phyloP scores from a whole-genome alignment of 2,888 invertebrate genomes.

The Exocentrus adspersus region DNA sequence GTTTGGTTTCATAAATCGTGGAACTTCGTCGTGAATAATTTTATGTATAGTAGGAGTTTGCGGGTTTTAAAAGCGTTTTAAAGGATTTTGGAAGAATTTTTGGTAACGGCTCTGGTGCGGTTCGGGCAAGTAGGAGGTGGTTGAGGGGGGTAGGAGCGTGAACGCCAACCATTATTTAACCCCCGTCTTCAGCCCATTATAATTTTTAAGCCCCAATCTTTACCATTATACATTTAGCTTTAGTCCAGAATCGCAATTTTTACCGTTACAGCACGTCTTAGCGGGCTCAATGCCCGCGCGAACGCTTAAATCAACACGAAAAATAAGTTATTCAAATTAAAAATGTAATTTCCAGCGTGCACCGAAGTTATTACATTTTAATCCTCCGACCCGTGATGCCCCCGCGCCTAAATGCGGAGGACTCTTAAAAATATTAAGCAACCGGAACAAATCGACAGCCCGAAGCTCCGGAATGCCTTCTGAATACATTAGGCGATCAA shows the following conservation, averaged over 20 bases:
- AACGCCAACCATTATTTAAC: conserved; percentile 64
- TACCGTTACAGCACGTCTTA: conserved; percentile 75
- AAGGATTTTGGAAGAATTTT: not conserved
- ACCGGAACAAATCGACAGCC: conserved; percentile 62
- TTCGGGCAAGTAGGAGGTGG: conserved; percentile 32
- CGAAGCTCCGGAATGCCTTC: conserved; percentile 53
- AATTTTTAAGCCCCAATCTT: conserved; percentile 80
- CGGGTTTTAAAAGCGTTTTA: too few relatives aligned
- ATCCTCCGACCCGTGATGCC: conserved; percentile 63
- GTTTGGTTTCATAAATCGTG: too few relatives aligned
- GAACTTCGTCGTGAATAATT: too few relatives aligned
- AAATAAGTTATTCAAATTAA: conserved; percentile 80
- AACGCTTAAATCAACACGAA: conserved; percentile 77
- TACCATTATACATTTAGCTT: conserved; percentile 78
- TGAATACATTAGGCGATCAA: conserved; percentile 63
- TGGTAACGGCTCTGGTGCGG: conserved; percentile 29
- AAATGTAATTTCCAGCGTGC: conserved; percentile 71
- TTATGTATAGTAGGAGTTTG: too few relatives aligned
- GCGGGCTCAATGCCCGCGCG: conserved; percentile 66
- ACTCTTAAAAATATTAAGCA: conserved; percentile 64
- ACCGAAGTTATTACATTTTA: conserved; percentile 65
- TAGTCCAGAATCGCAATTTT: conserved; percentile 78
- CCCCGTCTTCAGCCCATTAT: conserved; percentile 68
- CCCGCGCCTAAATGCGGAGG: conserved; percentile 61
- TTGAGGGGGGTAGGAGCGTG: conserved; percentile 19